A percentile compares a stretch with the other conserved stretches of the same genome.
phyloP scores from a whole-genome alignment of 2,797 vertebrate species.

The Myotis myotis region DNA sequence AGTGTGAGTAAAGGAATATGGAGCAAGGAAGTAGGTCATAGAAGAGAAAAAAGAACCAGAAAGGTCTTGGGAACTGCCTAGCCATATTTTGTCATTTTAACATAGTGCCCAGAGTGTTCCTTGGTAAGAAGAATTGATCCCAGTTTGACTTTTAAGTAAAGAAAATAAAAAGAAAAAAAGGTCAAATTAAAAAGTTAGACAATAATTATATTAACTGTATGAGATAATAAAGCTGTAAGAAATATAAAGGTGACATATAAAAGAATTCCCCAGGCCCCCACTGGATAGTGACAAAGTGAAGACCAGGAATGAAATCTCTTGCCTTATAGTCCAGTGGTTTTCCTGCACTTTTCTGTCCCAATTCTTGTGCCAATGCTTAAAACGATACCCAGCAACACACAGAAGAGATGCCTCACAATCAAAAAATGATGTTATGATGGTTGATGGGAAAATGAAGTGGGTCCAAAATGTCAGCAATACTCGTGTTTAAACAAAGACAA shows the following conservation, averaged over 20 bases:
- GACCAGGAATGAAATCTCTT: not conserved
- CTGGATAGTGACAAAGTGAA: not conserved
- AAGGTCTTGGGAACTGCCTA: not conserved
- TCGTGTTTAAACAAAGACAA: conserved; percentile 76
- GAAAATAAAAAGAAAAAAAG: conserved; percentile 17
- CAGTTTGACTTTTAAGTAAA: not conserved
- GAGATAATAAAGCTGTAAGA: not conserved
- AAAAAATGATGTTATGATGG: conserved; percentile 71
- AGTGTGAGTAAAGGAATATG: not conserved
- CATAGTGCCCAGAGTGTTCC: not conserved
- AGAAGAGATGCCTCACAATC: conserved; percentile 76
- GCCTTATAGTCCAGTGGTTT: not conserved
- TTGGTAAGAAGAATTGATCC: not conserved
- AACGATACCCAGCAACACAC: conserved; percentile 65
- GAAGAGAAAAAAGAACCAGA: not conserved
- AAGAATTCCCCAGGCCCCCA: not conserved
- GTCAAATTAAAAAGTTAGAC: not conserved
- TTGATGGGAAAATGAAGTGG: conserved; percentile 61
- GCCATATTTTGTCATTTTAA: not conserved
- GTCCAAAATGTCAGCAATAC: conserved; percentile 77
- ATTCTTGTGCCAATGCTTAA: conserved; percentile 57
- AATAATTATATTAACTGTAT: not conserved
- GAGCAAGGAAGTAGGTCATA: not conserved
- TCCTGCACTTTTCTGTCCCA: conserved; percentile 25
- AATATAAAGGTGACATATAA: not conserved